Evolutionary conservation across 2,113 vertebrate genomes (phyloP), one percentile per base, ranked within the genome.

Genomic region (Montifringilla adamsi): DNA sequence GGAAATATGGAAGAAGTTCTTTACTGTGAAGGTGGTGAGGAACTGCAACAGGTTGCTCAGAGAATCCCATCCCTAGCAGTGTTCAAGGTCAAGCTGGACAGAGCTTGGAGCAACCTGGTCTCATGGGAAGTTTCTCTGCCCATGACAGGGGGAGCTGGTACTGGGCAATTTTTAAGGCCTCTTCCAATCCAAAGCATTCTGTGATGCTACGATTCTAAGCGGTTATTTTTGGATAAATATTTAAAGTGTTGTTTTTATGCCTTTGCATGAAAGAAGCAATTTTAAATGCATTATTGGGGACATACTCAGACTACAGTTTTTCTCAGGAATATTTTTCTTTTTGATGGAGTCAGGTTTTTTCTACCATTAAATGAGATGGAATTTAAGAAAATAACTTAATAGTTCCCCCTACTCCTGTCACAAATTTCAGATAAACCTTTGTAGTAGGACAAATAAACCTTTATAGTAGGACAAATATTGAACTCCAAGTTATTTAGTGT

Each of bases 331-430:
- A 33, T 50, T 90, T 79, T 86, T 86, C 27, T 55, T 94, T 70
- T 69, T 83, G 33, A 73, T 84, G 10, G 19, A 58, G 9, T 73
- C 26, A 81, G 12, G 7, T 41, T 33, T 94, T 88, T 88, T 56
- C 37, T 43, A 66, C 17, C 4, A 53, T 28, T 81, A 52, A 87
- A 2, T 62, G 13, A 73, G 20, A 43, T 46, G 9, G 8, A 80
- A 73, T 77, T 92, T 70, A 74, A 73, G 41, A 92, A 89, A 94
- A 77, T 50, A 66, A 35, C 24, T 60, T 80, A 41, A 87, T 24
- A 52, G 19, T 26, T 87, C 7, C 31, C 16, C 8, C 14, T 26
- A 67, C 2, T 13, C 27, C 11, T 50, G 13, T 44, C 50, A 59
- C 6, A 84, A 58, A 55, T 70, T 88, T 89, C 47, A 87, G 13